These are phyloP conservation scores for Morpho achilles DNA, from an alignment of 2,888 invertebrate species.

Conservation along the genomic window DNA sequence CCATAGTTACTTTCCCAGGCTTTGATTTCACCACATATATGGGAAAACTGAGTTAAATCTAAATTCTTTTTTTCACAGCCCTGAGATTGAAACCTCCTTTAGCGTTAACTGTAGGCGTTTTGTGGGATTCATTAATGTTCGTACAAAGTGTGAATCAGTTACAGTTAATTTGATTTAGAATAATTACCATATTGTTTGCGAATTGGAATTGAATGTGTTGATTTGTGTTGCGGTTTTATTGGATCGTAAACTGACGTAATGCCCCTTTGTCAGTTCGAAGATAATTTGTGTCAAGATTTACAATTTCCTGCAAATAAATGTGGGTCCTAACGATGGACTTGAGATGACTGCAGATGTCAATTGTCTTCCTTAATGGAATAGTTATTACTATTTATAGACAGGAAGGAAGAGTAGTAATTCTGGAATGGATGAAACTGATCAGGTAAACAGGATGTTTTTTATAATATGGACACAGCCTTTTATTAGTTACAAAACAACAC, in stretches of 20 bases:
- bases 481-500: too few relatives aligned
- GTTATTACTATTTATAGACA: too few relatives aligned
- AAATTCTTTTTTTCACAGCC: not conserved
- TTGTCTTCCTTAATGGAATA: too few relatives aligned
- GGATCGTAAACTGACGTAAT: conserved; percentile 12
- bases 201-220: not conserved
- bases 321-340: too few relatives aligned
- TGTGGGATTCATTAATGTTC: conserved; percentile 2
- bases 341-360: too few relatives aligned
- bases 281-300: conserved; percentile 12
- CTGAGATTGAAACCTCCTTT: conserved; percentile 4
- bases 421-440: too few relatives aligned
- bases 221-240: conserved; percentile 9
- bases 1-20: too few relatives aligned
- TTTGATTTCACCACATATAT: too few relatives aligned
- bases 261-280: conserved; percentile 5
- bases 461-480: too few relatives aligned
- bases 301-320: conserved; percentile 4
- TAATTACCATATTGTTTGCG: conserved; percentile 11
- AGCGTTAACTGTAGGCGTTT: conserved; percentile 6
- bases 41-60: too few relatives aligned
- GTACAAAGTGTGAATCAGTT: conserved; percentile 11
- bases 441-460: too few relatives aligned
- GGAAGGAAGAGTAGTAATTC: too few relatives aligned
- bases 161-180: conserved; percentile 15